Base-by-base conservation (phyloP, 2,113 vertebrate species). In the Uropsilus gracilis region DNA sequence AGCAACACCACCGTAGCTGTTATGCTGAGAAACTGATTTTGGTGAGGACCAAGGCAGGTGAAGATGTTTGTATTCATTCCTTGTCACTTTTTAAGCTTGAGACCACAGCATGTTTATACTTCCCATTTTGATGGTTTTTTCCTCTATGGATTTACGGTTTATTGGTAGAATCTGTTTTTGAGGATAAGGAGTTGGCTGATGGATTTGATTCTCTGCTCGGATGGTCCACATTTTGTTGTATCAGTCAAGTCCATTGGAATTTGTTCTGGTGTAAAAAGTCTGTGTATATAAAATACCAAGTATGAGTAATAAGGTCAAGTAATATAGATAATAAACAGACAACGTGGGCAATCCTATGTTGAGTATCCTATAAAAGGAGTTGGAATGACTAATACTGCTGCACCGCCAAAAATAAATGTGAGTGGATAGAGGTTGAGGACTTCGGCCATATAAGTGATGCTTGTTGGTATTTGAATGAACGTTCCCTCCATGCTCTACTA, bases 21-120 rank as follows among this genome's bases (percentile, higher is more conserved):
- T 63, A 1, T 14, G 17, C 13, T 69, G 71, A 78, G 78, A 63
- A 73, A 37, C 46, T 37, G 86, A 37, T 77, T 78, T 86, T 42
- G 77, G 9, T 63, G 55, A 55, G 22, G 28, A 37, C 44, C 48
- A 82, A 32, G n/a, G 42, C 17, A 63, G 50, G 30, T 34, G 75
- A 77, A 92, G 57, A 83, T 80, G 30, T 75, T 81, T 26, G n/a
- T 48, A 30, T 87, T 80, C 20, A 17, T 63, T 39, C 9, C 46
- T 90, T 48, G 9, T 57, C n/a, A 42, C 75, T 39, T 91, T 37
- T 76, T 82, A 61, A 91, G 30, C 55, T 77, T 32, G 32, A 95
- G 55, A 94, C 61, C 89, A 94, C 28, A 53, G 59, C 81, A 82
- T 82, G 37, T 82, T 80, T 46, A 66, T 6, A 34, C 39, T 93